Percentiles rank a stretch among this genome's conserved stretches.
These are phyloP conservation scores for Microplitis mediator DNA, from an alignment of 1,140 invertebrate species.

Conservation along the genomic window DNA sequence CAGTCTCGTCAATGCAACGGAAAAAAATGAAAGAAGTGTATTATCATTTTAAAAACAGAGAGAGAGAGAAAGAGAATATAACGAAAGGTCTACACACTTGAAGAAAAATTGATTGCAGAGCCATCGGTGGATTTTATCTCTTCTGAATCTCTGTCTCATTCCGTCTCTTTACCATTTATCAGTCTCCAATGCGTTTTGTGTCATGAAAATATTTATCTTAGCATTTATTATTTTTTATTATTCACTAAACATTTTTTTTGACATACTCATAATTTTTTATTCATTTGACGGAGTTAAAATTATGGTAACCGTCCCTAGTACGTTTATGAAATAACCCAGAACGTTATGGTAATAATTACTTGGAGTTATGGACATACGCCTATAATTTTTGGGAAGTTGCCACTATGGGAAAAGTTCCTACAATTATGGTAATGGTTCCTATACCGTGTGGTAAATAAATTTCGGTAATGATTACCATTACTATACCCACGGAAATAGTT, in stretches of 20 bases:
- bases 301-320: no score
- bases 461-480: no score
- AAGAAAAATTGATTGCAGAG: conserved; percentile 4
- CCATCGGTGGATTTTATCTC: conserved; percentile 5
- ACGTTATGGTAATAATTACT: no score
- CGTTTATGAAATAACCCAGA: no score
- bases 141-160: conserved; percentile 7
- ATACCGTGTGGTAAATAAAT: no score
- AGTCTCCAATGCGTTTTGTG: conserved; percentile 3
- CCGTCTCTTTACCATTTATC: conserved; percentile 5
- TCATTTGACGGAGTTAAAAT: not conserved
- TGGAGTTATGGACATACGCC: no score
- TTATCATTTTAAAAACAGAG: not conserved
- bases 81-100: not conserved
- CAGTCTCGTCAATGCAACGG: no score
- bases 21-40: no score
- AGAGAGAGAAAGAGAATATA: not conserved
- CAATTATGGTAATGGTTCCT: no score
- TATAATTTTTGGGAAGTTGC: no score
- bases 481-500: no score
- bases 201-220: conserved; percentile 3
- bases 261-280: not conserved
- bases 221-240: not conserved
- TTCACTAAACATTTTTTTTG: not conserved
- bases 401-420: no score